Evolutionary conservation across 2,797 vertebrate species (phyloP).

Genomic region (Spinus olivaceus): DNA sequence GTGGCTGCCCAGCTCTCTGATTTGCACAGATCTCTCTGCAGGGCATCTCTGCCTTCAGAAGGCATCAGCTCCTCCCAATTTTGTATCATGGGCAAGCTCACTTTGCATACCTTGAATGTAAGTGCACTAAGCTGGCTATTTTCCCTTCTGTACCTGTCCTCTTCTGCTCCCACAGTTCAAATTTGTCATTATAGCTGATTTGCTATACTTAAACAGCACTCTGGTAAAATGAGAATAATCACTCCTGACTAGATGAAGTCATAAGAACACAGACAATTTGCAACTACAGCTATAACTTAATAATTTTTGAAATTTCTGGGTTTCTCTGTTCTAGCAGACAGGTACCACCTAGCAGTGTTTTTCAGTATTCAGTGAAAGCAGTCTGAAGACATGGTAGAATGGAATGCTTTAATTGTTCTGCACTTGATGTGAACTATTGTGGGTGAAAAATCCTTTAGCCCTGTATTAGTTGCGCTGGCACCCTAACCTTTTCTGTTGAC

Average conservation of each 20-base stretch:
- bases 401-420: background rate
- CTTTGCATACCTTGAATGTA: background rate
- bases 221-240: background rate
- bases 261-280: background rate
- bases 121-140: background rate
- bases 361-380: background rate
- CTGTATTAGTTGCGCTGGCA: background rate
- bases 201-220: background rate
- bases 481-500: background rate
- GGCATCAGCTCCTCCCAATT: background rate
- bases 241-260: background rate
- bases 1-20: background rate
- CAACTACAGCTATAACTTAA: background rate
- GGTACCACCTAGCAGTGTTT: background rate
- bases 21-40: background rate
- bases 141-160: background rate
- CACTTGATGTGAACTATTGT: background rate
- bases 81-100: background rate
- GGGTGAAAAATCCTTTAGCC: background rate
- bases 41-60: background rate
- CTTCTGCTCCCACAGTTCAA: background rate
- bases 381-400: background rate
- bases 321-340: background rate
- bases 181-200: background rate
- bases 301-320: background rate